Evolutionary conservation across 2,113 vertebrate species (phyloP), one percentile per base, ranked within the genome.

Genomic region (Echinops telfairi): DNA sequence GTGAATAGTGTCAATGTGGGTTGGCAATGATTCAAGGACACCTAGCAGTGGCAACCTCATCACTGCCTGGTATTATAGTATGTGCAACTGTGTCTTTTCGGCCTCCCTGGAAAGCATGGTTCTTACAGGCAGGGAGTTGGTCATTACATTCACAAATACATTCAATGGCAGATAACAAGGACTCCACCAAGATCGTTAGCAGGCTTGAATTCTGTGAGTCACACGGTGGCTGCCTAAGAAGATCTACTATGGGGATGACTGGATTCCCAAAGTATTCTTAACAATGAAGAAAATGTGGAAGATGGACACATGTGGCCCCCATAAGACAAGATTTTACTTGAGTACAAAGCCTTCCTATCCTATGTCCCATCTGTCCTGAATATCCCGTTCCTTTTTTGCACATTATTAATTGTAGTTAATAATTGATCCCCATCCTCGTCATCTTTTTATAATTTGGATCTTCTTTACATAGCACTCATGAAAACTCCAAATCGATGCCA

Each of bases 381-480:
- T 92, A 83, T 91, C 89, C 90, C 89, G 89, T 90, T 89, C 78
- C 83, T 85, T 83, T 84, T 86, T 85, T 66, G n/a, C 85, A 76
- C 86, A 82, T 80, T 83, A 93, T 58, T 88, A 95, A 92, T 85
- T 88, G 92, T 43, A 95, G 90, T 58, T 95, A 93, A 53, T 53
- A 14, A 92, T 53, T 90, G 68, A 78, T 58, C 76, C 6, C n/a
- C 87, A 68, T 84, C 77, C 88, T 78, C 60, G 17, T 60, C 79
- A 92, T 75, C 38, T 43, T 89, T 53, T 79, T 29, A 89, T 83
- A 38, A 82, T 95, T 96, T 14, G 20, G 75, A 93, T 92, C 83
- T 93, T 96, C 89, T 93, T 95, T 95, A 94, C 16, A 80, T 95
- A 96, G 95, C 29, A 92, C 60, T 86, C 78, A 79, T 95, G 77